Percentiles rank a stretch among this genome's conserved stretches.
Evolutionary conservation across 2,113 vertebrate genomes (phyloP).

Genomic region (Datnioides undecimradiatus): DNA sequence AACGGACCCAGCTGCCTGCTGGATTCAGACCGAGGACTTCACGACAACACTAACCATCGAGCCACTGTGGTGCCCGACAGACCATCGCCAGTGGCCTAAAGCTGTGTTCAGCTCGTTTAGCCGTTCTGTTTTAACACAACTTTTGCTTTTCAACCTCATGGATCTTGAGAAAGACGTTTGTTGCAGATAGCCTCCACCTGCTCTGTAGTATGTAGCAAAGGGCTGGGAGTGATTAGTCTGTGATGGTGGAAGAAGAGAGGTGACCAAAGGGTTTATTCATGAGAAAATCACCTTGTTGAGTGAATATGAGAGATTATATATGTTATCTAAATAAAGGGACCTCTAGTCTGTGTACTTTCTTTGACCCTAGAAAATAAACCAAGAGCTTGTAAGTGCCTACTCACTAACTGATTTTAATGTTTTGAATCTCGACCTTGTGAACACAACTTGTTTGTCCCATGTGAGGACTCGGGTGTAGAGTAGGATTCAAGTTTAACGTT

Average conservation of each 20-base stretch:
- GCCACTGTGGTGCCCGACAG: neutral
- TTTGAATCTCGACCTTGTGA: constrained; percentile 32
- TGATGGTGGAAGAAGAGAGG: constrained; percentile 65
- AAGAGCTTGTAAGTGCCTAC: constrained; percentile 95
- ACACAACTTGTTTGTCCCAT: neutral
- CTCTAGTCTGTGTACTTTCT: constrained; percentile 92
- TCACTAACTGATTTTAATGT: constrained; percentile 59
- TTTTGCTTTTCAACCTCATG: constrained; percentile 3
- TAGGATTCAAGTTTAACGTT: too few species aligned
- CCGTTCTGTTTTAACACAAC: constrained; percentile 11
- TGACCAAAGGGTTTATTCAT: constrained; percentile 81
- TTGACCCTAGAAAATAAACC: constrained; percentile 92
- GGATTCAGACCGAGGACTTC: neutral
- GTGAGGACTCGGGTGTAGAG: neutral
- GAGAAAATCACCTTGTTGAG: constrained; percentile 58
- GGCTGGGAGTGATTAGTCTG: constrained; percentile 77
- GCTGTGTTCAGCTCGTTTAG: neutral
- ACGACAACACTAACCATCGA: neutral
- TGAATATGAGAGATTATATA: constrained; percentile 84
- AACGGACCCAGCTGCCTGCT: neutral
- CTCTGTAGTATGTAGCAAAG: constrained; percentile 81
- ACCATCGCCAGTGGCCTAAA: neutral
- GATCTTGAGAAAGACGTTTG: constrained; percentile 80
- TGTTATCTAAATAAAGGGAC: constrained; percentile 89
- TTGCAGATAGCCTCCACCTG: constrained; percentile 74